Base-by-base conservation (phyloP, 2,113 vertebrate genomes). In the Catagonus wagneri region DNA sequence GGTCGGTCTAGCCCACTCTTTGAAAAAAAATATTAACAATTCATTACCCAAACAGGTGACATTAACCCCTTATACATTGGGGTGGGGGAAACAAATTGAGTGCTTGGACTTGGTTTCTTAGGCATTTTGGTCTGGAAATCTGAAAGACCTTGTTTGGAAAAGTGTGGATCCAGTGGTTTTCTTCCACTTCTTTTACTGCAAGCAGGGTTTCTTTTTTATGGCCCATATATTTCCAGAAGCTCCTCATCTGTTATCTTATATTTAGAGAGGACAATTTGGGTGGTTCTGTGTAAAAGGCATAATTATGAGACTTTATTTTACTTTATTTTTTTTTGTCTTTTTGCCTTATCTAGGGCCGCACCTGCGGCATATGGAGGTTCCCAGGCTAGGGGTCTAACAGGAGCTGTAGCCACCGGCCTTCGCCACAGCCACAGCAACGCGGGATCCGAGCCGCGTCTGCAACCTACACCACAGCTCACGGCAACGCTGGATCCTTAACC, bases 1-100 rank as follows among this genome's bases (percentile, higher is more conserved):
- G 65, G 36, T 92, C 85, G 95, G 52, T 97, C 86, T 96, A 95
- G 98, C 95, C 54, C 44, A 94, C n/a, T 74, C 76, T 94, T 95
- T 94, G 81, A 94, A 97, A 97, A 93, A 97, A 80, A 75, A 96
- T 72, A 95, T 63, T 65, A 91, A 58, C 44, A 75, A 93, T 96
- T 95, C 85, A 90, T 94, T 97, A 93, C n/a, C 92, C 13, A 74
- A 96, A 93, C 39, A 97, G 96, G 60, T 87, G 95, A 93, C 94
- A n/a, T 97, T 95, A 97, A 96, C 74, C 92, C 2, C 58, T 93
- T 63, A 29, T 14, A 93, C 72, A 92, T 44, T n/a, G 54, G 1
- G 17, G 19, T 1, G 61, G 10, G 3, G 44, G 44, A 44, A 44
- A 44, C 36, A 93, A 89, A 20, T 6, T 4, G 7, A 75, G 19